Percentiles rank a stretch among this genome's conserved stretches.
These are phyloP conservation scores for Platycheirus albimanus DNA, from an alignment of 2,888 invertebrate species.

Conservation along the genomic window DNA sequence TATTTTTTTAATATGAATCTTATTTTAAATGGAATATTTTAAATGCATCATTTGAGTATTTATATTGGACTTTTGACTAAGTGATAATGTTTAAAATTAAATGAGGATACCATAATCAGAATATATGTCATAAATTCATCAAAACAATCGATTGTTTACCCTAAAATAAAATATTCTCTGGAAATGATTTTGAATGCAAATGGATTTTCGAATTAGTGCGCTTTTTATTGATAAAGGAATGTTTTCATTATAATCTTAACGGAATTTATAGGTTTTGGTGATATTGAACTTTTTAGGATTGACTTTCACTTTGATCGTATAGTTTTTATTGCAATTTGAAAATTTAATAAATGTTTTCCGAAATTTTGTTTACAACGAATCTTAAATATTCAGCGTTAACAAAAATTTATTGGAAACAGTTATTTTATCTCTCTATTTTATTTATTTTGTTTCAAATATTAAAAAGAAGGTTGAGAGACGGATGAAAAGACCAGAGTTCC, in stretches of 20 bases:
- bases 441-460: no score
- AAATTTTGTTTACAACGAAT: no score
- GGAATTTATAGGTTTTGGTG: background rate
- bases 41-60: slow-evolving; percentile 19
- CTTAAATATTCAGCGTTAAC: no score
- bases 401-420: no score
- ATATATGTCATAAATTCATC: slow-evolving; percentile 37
- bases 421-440: no score
- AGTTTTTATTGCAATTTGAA: no score
- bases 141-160: slow-evolving; percentile 44
- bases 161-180: slow-evolving; percentile 2
- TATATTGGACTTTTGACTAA: slow-evolving; percentile 5
- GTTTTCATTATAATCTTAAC: background rate
- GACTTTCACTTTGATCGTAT: no score
- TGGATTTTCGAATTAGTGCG: slow-evolving; percentile 4
- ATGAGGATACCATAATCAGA: slow-evolving; percentile 15
- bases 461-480: no score
- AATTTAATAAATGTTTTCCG: no score
- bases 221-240: background rate
- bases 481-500: no score
- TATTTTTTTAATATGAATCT: slow-evolving; percentile 34
- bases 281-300: background rate
- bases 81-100: slow-evolving; percentile 14
- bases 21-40: slow-evolving; percentile 38
- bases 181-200: slow-evolving; percentile 13